Evolutionary conservation across 2,113 vertebrate genomes (phyloP).

Genomic region (Gymnogyps californianus): DNA sequence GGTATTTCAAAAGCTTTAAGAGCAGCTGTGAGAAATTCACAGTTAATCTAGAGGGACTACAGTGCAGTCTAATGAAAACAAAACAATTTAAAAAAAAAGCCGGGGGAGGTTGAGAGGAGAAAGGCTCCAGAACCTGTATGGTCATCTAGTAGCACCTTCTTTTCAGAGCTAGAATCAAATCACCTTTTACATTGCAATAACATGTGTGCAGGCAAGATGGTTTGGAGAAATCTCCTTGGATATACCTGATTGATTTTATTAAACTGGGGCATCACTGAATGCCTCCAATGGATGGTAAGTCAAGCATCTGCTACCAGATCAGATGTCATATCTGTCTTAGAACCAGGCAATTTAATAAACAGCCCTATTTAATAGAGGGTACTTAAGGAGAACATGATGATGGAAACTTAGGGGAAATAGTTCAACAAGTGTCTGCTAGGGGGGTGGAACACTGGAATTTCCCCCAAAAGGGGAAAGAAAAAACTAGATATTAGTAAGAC

Average conservation of each 20-base stretch:
- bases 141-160: background rate
- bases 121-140: background rate
- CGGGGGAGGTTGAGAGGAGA: background rate
- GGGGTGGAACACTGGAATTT: background rate
- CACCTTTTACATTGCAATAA: background rate
- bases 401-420: background rate
- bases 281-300: background rate
- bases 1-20: background rate
- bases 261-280: background rate
- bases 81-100: background rate
- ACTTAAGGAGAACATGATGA: background rate
- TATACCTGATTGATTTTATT: background rate
- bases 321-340: background rate
- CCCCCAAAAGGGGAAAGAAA: background rate
- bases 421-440: background rate
- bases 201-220: background rate
- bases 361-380: background rate
- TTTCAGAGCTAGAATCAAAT: background rate
- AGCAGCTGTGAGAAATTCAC: background rate
- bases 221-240: background rate
- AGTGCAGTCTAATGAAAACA: background rate
- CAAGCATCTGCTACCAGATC: background rate
- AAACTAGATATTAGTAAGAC: background rate
- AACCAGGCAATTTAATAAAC: background rate
- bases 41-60: background rate